Conservation (phyloP, 2,888 invertebrate genomes). For the Kryphioiulus occultus region DNA sequence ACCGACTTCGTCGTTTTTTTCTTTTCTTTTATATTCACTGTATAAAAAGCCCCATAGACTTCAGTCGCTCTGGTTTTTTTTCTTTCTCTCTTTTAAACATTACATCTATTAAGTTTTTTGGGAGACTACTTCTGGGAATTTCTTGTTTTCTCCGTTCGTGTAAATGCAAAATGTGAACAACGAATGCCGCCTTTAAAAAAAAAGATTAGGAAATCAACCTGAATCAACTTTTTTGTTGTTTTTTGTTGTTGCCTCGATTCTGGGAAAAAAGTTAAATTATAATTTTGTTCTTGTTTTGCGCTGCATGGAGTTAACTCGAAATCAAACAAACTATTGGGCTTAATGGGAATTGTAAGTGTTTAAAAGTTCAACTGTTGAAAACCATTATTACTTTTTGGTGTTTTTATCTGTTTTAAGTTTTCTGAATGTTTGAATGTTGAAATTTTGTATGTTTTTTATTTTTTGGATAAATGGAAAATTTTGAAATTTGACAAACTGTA, state of each 20-base stretch:
- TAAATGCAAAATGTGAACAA: neutral
- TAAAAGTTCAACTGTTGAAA: too few relatives aligned
- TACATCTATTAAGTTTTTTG: constrained; percentile 35
- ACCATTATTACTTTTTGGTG: too few relatives aligned
- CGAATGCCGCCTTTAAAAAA: neutral
- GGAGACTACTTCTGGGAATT: constrained; percentile 13
- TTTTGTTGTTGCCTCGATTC: too few relatives aligned
- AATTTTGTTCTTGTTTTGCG: too few relatives aligned
- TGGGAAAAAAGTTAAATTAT: neutral
- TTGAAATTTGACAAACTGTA: too few relatives aligned
- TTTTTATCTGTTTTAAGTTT: too few relatives aligned
- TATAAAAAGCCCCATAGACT: neutral
- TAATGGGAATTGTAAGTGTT: too few relatives aligned
- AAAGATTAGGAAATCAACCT: neutral
- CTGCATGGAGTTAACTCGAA: too few relatives aligned
- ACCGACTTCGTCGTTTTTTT: neutral
- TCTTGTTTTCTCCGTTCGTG: constrained; percentile 19
- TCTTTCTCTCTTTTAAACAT: neutral
- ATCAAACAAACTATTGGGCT: too few relatives aligned
- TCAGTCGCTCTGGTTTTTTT: neutral
- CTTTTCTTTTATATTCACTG: neutral
- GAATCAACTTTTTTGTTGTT: neutral
- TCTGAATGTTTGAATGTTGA: too few relatives aligned
- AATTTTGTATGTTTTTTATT: too few relatives aligned
- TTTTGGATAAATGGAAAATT: too few relatives aligned